Conservation (phyloP, 2,797 vertebrate genomes). For the Rallus crepitans region DNA sequence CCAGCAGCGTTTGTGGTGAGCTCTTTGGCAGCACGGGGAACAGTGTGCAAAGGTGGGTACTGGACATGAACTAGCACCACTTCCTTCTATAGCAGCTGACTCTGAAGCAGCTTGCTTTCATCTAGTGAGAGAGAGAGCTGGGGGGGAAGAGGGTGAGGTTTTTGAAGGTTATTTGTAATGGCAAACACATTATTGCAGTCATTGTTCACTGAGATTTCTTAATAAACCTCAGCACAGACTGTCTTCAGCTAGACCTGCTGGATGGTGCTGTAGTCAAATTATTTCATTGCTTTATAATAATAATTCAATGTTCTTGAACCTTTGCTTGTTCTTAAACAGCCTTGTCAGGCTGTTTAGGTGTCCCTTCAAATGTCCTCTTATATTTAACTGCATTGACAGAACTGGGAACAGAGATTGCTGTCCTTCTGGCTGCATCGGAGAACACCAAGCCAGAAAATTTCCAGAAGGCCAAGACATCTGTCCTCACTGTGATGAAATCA, state of each 20-base stretch:
- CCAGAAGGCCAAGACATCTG: slow-evolving; percentile 79
- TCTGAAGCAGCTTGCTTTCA: background rate
- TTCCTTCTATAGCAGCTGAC: background rate
- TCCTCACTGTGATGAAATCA: slow-evolving; percentile 75
- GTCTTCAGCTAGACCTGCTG: background rate
- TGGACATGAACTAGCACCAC: background rate
- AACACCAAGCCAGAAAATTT: slow-evolving; percentile 75
- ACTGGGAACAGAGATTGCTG: slow-evolving; percentile 81
- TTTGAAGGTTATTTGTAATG: background rate
- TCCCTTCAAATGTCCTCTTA: background rate
- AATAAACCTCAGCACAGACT: background rate
- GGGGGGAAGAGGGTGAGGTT: background rate
- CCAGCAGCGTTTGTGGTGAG: background rate
- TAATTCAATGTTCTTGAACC: background rate
- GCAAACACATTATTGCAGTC: background rate
- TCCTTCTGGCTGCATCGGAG: slow-evolving; percentile 84
- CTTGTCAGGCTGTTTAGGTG: background rate
- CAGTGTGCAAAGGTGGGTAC: background rate
- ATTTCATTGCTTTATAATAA: background rate
- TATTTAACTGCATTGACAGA: slow-evolving; percentile 41
- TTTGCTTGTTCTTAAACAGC: background rate
- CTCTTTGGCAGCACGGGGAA: background rate
- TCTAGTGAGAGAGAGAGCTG: background rate
- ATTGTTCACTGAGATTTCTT: background rate
- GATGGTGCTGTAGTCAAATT: background rate